Evolutionary conservation across 2,797 vertebrate species (phyloP).

Genomic region (Clangula hyemalis): DNA sequence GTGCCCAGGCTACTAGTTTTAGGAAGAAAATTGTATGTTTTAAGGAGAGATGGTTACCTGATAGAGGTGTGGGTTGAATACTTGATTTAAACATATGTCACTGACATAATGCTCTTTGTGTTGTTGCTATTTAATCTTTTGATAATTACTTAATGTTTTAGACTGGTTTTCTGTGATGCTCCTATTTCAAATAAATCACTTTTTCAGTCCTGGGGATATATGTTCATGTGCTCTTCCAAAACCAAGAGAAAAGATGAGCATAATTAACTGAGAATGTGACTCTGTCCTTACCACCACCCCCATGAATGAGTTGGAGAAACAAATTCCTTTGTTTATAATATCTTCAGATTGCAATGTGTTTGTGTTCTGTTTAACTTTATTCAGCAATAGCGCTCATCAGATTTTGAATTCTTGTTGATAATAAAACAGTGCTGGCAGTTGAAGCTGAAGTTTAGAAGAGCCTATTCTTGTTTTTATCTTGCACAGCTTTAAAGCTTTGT

Average conservation of each 20-base stretch:
- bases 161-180: not conserved
- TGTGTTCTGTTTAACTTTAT: not conserved
- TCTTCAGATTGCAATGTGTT: not conserved
- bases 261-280: not conserved
- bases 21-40: not conserved
- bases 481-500: not conserved
- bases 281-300: not conserved
- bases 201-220: not conserved
- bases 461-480: not conserved
- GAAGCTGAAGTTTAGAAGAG: not conserved
- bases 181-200: not conserved
- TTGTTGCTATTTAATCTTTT: not conserved
- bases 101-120: not conserved
- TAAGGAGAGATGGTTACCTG: not conserved
- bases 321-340: not conserved
- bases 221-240: not conserved
- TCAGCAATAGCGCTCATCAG: not conserved
- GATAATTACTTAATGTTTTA: not conserved
- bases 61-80: not conserved
- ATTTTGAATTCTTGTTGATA: not conserved
- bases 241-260: not conserved
- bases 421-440: not conserved
- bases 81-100: not conserved
- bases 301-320: not conserved
- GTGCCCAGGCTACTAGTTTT: not conserved